phyloP scores from a whole-genome alignment of 2,113 vertebrate genomes.

The Oceanites oceanicus region DNA sequence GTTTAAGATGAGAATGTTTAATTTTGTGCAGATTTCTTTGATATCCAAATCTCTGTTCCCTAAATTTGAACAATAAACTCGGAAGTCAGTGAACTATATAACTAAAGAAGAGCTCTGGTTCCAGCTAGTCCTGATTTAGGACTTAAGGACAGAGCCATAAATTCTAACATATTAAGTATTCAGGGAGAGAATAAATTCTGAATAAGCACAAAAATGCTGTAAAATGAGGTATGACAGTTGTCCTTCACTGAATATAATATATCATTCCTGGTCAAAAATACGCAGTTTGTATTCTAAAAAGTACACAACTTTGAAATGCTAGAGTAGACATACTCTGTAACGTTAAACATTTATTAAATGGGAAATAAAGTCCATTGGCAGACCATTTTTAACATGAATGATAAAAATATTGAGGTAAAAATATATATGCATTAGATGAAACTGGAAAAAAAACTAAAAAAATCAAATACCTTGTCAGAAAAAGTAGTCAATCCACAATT shows the following conservation, averaged over 20 bases:
- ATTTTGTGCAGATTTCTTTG: background rate
- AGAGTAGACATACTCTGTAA: conserved; percentile 30
- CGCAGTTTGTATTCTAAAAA: conserved; percentile 8
- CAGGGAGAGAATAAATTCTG: conserved; percentile 5
- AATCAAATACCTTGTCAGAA: background rate
- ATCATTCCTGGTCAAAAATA: conserved; percentile 33
- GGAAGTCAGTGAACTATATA: background rate
- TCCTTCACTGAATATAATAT: conserved; percentile 52
- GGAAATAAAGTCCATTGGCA: conserved; percentile 9
- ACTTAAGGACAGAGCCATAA: background rate
- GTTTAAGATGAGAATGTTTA: background rate
- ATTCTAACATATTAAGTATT: conserved; percentile 6
- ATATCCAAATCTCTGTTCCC: background rate
- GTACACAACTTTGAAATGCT: conserved; percentile 8
- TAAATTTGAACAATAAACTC: background rate
- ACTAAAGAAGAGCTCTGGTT: background rate
- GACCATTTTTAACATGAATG: conserved; percentile 13
- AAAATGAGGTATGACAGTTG: conserved; percentile 77
- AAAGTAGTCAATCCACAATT: conserved; percentile 64
- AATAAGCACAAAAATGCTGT: conserved; percentile 15
- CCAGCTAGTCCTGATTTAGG: background rate
- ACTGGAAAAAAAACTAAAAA: background rate
- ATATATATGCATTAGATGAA: conserved; percentile 18
- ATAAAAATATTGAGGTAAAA: conserved; percentile 45
- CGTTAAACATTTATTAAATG: conserved; percentile 26